Percentiles rank a stretch among this genome's conserved stretches.
Conservation (phyloP, 1,140 invertebrate species). For the Drosophila punjabiensis region DNA sequence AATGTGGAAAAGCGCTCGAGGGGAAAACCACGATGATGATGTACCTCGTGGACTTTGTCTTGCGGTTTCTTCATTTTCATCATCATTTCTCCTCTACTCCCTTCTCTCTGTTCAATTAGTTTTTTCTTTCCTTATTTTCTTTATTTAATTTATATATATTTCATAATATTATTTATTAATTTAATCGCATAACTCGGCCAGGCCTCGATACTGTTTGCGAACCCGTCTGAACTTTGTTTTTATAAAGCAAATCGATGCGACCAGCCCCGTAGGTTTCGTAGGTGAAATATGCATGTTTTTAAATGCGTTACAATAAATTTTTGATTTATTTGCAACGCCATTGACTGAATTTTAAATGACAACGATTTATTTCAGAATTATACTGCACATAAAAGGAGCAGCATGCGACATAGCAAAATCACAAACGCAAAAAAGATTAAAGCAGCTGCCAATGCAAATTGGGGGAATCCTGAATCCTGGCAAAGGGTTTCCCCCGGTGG, state of each 20-base stretch:
- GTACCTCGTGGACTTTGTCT: conserved; percentile 36
- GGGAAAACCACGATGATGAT: conserved; percentile 5
- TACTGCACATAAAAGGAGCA: conserved; percentile 16
- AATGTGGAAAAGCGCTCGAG: conserved; percentile 49
- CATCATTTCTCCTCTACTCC: not conserved
- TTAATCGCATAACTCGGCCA: not conserved
- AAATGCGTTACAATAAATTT: conserved; percentile 82
- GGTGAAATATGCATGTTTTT: conserved; percentile 79
- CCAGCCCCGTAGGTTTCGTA: conserved; percentile 36
- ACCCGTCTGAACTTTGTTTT: conserved; percentile 7
- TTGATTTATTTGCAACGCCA: conserved; percentile 82
- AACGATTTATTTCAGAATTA: conserved; percentile 78
- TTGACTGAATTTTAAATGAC: conserved; percentile 81
- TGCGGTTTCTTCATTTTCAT: conserved; percentile 35
- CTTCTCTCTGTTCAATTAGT: conserved; percentile 3
- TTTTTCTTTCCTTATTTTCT: not conserved
- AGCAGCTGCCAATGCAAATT: conserved; percentile 69
- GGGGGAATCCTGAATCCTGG: conserved; percentile 37
- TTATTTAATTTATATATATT: not conserved
- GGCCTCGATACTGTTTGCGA: not conserved
- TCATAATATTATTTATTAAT: not conserved
- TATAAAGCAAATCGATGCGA: conserved; percentile 19
- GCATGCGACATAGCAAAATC: conserved; percentile 19
- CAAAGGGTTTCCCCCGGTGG: conserved; percentile 1
- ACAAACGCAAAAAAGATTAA: conserved; percentile 34